A percentile compares a stretch with the other conserved stretches of the same genome.
phyloP scores from a whole-genome alignment of 1,140 invertebrate genomes.

The Zaprionus ornatus region DNA sequence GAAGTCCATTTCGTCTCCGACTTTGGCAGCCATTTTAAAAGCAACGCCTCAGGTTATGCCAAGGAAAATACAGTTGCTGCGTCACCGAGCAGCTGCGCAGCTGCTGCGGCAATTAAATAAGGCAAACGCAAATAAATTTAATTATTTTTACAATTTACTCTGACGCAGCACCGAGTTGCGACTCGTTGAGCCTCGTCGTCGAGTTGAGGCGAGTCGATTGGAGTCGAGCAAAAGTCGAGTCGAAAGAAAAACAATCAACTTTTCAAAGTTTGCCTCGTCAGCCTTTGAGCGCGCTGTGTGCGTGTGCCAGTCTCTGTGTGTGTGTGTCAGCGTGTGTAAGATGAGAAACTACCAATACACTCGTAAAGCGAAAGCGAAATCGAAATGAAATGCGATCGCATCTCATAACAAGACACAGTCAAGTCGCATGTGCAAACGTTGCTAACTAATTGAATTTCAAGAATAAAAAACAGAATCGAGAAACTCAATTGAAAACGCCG shows the following conservation, averaged over 20 bases:
- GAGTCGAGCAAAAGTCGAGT: conserved; percentile 54
- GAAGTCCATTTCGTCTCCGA: background rate
- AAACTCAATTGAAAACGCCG: conserved; percentile 67
- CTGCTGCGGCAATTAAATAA: conserved; percentile 62
- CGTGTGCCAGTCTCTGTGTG: background rate
- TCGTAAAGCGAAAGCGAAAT: background rate
- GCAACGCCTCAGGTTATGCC: conserved; percentile 45
- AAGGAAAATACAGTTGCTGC: conserved; percentile 3
- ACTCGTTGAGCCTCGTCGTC: background rate
- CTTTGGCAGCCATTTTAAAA: conserved; percentile 36
- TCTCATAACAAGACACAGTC: conserved; percentile 23
- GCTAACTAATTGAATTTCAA: conserved; percentile 69
- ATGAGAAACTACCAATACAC: conserved; percentile 44
- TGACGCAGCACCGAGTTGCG: conserved; percentile 19
- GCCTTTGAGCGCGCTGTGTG: conserved; percentile 10
- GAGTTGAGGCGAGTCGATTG: too few species aligned
- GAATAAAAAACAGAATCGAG: conserved; percentile 50
- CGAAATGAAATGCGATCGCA: conserved; percentile 43
- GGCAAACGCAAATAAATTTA: conserved; percentile 70
- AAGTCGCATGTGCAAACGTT: conserved; percentile 45
- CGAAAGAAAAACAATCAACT: conserved; percentile 70
- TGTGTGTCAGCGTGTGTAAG: conserved; percentile 8
- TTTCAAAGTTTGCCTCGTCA: conserved; percentile 28
- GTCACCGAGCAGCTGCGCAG: background rate
- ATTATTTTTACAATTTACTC: conserved; percentile 74